These are phyloP conservation scores for Pimpla rufipes DNA, from an alignment of 2,888 invertebrate genomes.

Conservation along the genomic window DNA sequence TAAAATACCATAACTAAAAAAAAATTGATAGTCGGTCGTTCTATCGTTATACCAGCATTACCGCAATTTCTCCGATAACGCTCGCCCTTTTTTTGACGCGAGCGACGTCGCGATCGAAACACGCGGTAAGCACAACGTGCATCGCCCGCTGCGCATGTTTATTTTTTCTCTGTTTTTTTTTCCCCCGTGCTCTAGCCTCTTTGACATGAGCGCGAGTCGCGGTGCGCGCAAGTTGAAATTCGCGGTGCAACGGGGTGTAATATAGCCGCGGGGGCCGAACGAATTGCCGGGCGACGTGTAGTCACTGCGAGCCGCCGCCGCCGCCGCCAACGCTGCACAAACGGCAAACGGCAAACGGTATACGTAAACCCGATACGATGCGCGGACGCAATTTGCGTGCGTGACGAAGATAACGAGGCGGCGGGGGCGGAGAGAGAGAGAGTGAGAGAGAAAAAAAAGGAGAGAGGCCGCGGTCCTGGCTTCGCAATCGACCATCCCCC, in stretches of 20 bases:
- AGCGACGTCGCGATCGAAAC: no score
- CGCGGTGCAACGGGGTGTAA: slow-evolving; percentile 19
- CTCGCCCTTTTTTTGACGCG: no score
- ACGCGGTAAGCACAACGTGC: no score
- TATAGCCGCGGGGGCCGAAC: slow-evolving; percentile 10
- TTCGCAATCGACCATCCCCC: slow-evolving; percentile 25
- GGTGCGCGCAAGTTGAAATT: slow-evolving; percentile 39
- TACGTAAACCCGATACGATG: slow-evolving; percentile 38
- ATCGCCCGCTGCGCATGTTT: neutral
- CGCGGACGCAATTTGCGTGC: slow-evolving; percentile 60
- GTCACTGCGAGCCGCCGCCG: no score
- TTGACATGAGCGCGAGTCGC: slow-evolving; percentile 25
- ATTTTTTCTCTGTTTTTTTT: neutral
- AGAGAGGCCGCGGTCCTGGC: slow-evolving; percentile 7
- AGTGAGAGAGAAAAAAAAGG: slow-evolving; percentile 9
- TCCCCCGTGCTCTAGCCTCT: slow-evolving; percentile 9
- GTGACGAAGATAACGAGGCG: slow-evolving; percentile 45
- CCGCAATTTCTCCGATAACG: no score
- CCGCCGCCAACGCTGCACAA: neutral
- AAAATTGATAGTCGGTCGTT: no score
- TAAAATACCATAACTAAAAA: no score
- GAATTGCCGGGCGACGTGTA: neutral
- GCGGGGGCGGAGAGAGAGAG: neutral
- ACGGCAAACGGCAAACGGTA: slow-evolving; percentile 35
- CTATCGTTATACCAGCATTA: no score